Percentiles rank a stretch among this genome's conserved stretches.
Conservation (phyloP, 2,113 vertebrate genomes). For the Passer montanus region DNA sequence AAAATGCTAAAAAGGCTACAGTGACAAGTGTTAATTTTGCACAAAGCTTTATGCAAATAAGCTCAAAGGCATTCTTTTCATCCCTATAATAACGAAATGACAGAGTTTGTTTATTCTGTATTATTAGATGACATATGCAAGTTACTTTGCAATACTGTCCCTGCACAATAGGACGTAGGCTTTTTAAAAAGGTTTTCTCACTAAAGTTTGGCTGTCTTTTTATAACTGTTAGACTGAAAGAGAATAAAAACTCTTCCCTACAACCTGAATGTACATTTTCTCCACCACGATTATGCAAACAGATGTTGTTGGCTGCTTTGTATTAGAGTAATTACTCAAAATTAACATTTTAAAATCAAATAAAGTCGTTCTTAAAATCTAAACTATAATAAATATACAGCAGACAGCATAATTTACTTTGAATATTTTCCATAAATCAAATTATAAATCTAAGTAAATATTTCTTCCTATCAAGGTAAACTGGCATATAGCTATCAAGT, state of each 20-base stretch:
- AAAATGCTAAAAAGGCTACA: slow-evolving; percentile 89
- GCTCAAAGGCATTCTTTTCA: slow-evolving; percentile 88
- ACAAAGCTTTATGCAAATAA: slow-evolving; percentile 90
- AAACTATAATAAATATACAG: slow-evolving; percentile 76
- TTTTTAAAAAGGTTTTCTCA: slow-evolving; percentile 68
- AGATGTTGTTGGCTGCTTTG: slow-evolving; percentile 74
- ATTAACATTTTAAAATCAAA: slow-evolving; percentile 81
- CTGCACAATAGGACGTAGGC: slow-evolving; percentile 74
- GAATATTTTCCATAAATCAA: slow-evolving; percentile 73
- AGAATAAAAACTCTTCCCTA: slow-evolving; percentile 60
- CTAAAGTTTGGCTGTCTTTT: slow-evolving; percentile 46
- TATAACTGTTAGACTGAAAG: slow-evolving; percentile 64
- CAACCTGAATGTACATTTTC: slow-evolving; percentile 66
- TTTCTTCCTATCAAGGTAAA: slow-evolving; percentile 78
- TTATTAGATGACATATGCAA: slow-evolving; percentile 86
- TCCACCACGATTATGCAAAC: slow-evolving; percentile 66
- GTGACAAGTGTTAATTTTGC: slow-evolving; percentile 88
- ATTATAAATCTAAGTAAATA: slow-evolving; percentile 80
- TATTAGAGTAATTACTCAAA: slow-evolving; percentile 78
- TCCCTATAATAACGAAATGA: slow-evolving; percentile 85
- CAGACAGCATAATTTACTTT: slow-evolving; percentile 72
- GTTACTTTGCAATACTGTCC: slow-evolving; percentile 75
- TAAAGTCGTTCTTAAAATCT: slow-evolving; percentile 76
- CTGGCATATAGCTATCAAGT: slow-evolving; percentile 76
- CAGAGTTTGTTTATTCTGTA: slow-evolving; percentile 86